Evolutionary conservation across 2,797 vertebrate genomes (phyloP).

Genomic region (Odontamblyopus lacepedii): DNA sequence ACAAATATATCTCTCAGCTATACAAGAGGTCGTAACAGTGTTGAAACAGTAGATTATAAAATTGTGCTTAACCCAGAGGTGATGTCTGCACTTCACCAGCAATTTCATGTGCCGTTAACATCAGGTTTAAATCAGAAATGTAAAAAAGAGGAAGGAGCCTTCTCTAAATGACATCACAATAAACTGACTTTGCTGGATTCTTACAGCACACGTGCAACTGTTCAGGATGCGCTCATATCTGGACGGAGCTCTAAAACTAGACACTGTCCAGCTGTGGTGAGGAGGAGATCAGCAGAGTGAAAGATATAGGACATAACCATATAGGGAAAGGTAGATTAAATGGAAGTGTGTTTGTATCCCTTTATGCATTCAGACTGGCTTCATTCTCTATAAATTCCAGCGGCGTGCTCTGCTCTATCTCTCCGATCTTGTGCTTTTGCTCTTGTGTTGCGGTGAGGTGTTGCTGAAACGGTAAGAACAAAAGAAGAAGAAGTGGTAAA

Average conservation of each 20-base stretch:
- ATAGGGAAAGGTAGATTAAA: conserved; percentile 39
- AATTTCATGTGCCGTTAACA: neutral
- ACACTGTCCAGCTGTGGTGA: conserved; percentile 83
- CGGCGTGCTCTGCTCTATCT: conserved; percentile 16
- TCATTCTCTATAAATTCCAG: conserved; percentile 48
- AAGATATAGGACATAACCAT: conserved; percentile 30
- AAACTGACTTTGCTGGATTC: conserved; percentile 77
- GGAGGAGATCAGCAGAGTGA: conserved; percentile 78
- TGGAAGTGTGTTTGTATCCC: conserved; percentile 43
- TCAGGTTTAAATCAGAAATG: neutral
- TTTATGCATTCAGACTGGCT: conserved; percentile 39
- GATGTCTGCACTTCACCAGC: neutral
- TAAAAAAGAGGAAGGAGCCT: neutral
- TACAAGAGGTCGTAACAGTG: too few relatives aligned
- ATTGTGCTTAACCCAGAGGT: too few relatives aligned
- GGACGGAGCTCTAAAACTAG: conserved; percentile 82
- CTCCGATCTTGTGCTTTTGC: conserved; percentile 45
- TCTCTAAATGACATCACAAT: neutral
- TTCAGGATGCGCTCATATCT: conserved; percentile 78
- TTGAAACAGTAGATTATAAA: too few relatives aligned
- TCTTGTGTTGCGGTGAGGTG: conserved; percentile 45
- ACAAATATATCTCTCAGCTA: too few relatives aligned
- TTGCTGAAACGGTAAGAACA: conserved; percentile 65
- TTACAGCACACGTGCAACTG: conserved; percentile 88
- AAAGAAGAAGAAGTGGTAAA: conserved; percentile 59